Base-by-base conservation (phyloP, 1,140 invertebrate genomes). In the Asobara japonica region DNA sequence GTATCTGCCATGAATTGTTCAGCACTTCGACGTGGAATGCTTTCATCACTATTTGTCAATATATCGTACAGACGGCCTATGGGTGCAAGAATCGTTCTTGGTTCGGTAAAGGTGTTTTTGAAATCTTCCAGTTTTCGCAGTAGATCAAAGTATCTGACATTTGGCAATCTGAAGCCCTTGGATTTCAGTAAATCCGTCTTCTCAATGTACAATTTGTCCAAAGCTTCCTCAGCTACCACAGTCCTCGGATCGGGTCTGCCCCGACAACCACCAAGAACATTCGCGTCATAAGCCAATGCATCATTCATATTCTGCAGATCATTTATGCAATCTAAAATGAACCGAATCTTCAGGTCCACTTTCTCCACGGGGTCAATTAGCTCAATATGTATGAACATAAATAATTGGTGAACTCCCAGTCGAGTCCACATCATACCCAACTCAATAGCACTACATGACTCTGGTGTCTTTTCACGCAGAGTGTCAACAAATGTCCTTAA, bases 281-380 rank as follows among this genome's bases (percentile, higher is more conserved):
- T 72, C 1, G 77, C 78, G 27, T 86, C 76, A 3, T 86, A 48
- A 2, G 38, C 38, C 16, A 79, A 76, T 1, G 80, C 64, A 11
- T 82, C 81, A 27, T 85, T 73, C 0, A 80, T 77, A 3, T 69
- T 80, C 36, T 76, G 27, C 6, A 79, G 73, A 67, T 87, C 85
- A 0, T n/a, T 74, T 0, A 92, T 88, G 76, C 94, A 92, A 79
- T 94, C 90, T 11, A 89, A 80, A 10, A 91, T 82, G 68, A 94
- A 93, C 51, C 89, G 80, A 4, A 92, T 85, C 82, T 94, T 94
- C 0, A 95, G 80, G 0, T 88, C 84, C 38, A 91, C 89, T 80
- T 94, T 95, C 56, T 92, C 89, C 0, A 94, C 90, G 0, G 94
- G 93, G 88, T 96, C 95, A 16, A 96, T 91, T 30, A 78, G 73